Conservation (phyloP, 2,113 vertebrate genomes). For the Poeciliopsis occidentalis region DNA sequence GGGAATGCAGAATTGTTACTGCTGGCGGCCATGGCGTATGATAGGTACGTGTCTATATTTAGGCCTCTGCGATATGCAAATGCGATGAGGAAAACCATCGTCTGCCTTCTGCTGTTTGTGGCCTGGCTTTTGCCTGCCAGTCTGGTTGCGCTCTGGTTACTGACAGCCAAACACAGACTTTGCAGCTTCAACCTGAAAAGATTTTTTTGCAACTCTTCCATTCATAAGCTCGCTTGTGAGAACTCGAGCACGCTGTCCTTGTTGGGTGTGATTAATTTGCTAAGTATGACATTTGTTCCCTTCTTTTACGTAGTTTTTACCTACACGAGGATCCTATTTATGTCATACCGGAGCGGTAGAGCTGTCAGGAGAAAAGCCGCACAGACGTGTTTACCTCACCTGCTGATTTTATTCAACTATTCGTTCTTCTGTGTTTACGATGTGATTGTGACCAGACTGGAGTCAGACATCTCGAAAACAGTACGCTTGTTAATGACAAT, state of each 20-base stretch:
- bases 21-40: conserved; percentile 45
- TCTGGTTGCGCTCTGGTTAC: neutral
- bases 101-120: neutral
- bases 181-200: neutral
- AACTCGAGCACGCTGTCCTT: neutral
- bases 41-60: conserved; percentile 53
- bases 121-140: conserved; percentile 22
- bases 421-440: too few species aligned
- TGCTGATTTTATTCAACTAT: too few species aligned
- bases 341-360: too few species aligned
- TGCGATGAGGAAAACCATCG: conserved; percentile 16
- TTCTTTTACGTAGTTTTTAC: too few species aligned
- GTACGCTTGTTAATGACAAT: too few species aligned
- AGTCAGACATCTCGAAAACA: too few species aligned
- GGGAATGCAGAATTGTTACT: conserved; percentile 25
- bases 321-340: too few species aligned
- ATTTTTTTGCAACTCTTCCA: neutral
- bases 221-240: neutral
- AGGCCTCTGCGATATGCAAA: conserved; percentile 47
- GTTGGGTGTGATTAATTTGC: neutral
- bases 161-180: neutral
- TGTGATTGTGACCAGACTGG: too few species aligned
- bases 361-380: too few species aligned
- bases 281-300: too few species aligned
- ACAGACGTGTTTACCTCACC: too few species aligned